These are phyloP conservation scores for Pelvicachromis taeniatus DNA, from an alignment of 2,113 vertebrate genomes.

Conservation along the genomic window DNA sequence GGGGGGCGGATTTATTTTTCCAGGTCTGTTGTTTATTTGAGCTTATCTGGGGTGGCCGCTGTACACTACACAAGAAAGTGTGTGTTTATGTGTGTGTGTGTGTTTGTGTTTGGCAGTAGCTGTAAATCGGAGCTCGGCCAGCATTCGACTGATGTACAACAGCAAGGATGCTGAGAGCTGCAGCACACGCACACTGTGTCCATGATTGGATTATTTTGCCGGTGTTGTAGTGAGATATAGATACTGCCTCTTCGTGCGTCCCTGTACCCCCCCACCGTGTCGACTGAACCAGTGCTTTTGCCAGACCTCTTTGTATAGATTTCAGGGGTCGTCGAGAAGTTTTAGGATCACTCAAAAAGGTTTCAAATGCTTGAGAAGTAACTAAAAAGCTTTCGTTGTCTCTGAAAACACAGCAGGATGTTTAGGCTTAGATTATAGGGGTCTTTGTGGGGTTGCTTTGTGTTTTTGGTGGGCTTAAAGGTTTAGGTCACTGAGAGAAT, in stretches of 20 bases:
- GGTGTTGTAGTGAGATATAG: conserved; percentile 14
- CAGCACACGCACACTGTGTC: not conserved
- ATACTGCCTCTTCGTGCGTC: not conserved
- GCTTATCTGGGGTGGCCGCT: conserved; percentile 60
- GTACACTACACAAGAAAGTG: conserved; percentile 31
- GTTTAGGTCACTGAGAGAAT: not conserved
- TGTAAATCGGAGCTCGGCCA: conserved; percentile 53
- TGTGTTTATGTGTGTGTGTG: conserved; percentile 18
- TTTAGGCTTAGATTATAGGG: not conserved
- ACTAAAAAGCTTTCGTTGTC: not conserved
- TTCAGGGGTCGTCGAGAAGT: not conserved
- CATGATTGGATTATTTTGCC: conserved; percentile 39
- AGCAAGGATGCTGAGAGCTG: conserved; percentile 33
- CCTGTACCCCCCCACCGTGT: not conserved
- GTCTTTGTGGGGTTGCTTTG: too few relatives aligned
- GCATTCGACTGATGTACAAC: conserved; percentile 53
- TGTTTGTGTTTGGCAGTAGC: conserved; percentile 20
- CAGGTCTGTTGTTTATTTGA: conserved; percentile 65
- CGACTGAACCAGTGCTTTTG: not conserved
- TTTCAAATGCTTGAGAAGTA: not conserved
- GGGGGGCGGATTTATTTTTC: conserved; percentile 60
- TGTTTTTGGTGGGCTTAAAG: not conserved
- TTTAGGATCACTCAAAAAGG: not conserved
- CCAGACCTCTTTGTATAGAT: not conserved
- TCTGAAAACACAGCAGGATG: not conserved